Evolutionary conservation across 2,113 vertebrate species (phyloP).

Genomic region (Elanus axillaris): DNA sequence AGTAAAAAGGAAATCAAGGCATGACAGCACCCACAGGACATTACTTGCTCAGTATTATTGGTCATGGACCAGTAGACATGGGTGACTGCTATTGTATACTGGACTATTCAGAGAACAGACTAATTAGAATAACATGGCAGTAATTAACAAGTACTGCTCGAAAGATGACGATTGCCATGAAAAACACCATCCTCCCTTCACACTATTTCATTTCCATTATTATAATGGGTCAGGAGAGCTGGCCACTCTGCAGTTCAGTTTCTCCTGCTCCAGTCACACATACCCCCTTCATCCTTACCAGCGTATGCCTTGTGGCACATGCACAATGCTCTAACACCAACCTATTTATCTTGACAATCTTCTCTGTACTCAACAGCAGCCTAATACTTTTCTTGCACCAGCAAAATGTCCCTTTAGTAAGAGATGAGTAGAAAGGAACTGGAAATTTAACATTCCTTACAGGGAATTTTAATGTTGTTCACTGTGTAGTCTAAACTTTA

Average conservation of each 20-base stretch:
- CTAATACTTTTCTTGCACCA: background rate
- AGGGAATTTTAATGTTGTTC: background rate
- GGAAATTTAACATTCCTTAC: background rate
- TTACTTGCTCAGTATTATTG: too few species aligned
- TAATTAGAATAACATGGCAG: background rate
- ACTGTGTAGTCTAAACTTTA: background rate
- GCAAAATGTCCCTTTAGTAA: background rate
- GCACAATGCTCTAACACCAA: background rate
- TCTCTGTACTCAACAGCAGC: background rate
- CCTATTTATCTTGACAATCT: too few species aligned
- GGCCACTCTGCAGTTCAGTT: background rate
- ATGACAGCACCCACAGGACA: too few species aligned
- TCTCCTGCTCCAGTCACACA: background rate
- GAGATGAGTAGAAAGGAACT: background rate
- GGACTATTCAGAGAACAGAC: too few species aligned
- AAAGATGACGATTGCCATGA: too few species aligned
- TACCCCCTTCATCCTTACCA: background rate
- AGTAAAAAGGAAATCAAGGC: background rate
- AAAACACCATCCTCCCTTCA: background rate
- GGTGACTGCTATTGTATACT: background rate
- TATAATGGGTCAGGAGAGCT: background rate
- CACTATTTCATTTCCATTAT: background rate
- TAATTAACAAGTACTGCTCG: background rate
- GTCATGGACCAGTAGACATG: background rate
- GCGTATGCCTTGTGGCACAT: fast-evolving